These are phyloP conservation scores for Carlito syrichta DNA, from an alignment of 2,113 vertebrate species.

Conservation along the genomic window DNA sequence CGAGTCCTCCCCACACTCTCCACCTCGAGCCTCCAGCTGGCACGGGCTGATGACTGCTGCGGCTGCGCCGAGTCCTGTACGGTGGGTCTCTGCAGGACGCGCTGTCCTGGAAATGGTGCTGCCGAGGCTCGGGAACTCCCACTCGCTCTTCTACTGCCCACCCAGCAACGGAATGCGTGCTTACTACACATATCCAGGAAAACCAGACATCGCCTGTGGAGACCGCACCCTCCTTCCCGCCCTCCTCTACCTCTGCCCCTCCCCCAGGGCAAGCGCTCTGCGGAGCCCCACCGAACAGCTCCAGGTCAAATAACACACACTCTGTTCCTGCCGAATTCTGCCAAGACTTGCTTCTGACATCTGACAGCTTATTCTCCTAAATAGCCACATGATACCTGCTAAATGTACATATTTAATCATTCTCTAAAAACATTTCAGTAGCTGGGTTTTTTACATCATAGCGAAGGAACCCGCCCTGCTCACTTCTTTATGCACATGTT, in stretches of 20 bases:
- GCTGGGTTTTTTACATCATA: not conserved
- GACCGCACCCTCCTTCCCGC: not conserved
- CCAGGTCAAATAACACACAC: not conserved
- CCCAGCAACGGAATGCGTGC: not conserved
- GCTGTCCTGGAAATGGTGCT: not conserved
- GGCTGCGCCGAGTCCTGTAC: no score
- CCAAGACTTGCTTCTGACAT: not conserved
- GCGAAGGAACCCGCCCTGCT: no score
- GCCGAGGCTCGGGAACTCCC: not conserved
- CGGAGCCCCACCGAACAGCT: not conserved
- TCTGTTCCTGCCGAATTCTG: not conserved
- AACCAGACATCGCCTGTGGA: not conserved
- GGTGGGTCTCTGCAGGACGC: no score
- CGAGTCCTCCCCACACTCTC: no score
- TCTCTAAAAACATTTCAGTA: not conserved
- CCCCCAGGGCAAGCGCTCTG: not conserved
- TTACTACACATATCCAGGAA: not conserved
- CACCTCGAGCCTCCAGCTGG: no score
- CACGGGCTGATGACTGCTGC: not conserved
- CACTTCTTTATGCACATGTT: conserved; percentile 26
- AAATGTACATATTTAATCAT: not conserved
- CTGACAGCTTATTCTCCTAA: not conserved
- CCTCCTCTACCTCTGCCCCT: no score
- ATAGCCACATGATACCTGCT: not conserved
- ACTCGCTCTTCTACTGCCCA: no score